Base-by-base conservation (phyloP, 2,113 vertebrate species). In the Nannospalax galili region DNA sequence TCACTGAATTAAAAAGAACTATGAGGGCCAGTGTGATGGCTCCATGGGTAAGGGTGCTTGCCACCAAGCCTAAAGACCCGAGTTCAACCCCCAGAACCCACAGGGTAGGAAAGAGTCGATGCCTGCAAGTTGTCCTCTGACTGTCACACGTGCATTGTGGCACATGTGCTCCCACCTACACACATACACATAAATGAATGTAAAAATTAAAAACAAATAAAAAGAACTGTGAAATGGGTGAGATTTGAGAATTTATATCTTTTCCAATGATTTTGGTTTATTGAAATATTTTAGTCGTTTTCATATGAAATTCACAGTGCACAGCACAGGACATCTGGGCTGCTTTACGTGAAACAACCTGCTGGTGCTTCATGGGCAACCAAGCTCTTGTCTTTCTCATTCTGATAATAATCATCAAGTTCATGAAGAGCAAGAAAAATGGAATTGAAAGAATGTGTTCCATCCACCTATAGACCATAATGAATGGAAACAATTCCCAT, bases 271-370 rank as follows among this genome's bases (percentile, higher is more conserved):
- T 48, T 37, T 85, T 79, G 72, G 22, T 64, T 89, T 70, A 78
- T n/a, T n/a, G n/a, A n/a, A n/a, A n/a, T n/a, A 80, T 42, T 91
- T 92, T 94, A 77, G 72, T 64, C 40, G 87, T 95, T 88, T 91
- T 94, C 40, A 84, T 73, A 75, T 81, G 64, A 96, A 95, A 95
- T 65, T 80, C 20, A 45, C 22, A 89, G 42, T 7, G 19, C 32
- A 90, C 64, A 75, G 77, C 88, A 91, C 60, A 80, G 62, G 58
- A 73, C 24, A 65, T 12, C 35, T 75, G 35, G 1, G 2, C 35
- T 88, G 1, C 93, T 89, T 96, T 75, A 81, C n/a, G 58, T 1
- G 35, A 79, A 5, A 84, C 19, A 69, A 84, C 58, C 84, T 89
- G 62, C 11, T 92, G 37, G 3, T 45, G 82, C 78, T 90, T 70